Evolutionary conservation across 2,113 vertebrate species (phyloP), one percentile per base, ranked within the genome.

Genomic region (Microtus oregoni): DNA sequence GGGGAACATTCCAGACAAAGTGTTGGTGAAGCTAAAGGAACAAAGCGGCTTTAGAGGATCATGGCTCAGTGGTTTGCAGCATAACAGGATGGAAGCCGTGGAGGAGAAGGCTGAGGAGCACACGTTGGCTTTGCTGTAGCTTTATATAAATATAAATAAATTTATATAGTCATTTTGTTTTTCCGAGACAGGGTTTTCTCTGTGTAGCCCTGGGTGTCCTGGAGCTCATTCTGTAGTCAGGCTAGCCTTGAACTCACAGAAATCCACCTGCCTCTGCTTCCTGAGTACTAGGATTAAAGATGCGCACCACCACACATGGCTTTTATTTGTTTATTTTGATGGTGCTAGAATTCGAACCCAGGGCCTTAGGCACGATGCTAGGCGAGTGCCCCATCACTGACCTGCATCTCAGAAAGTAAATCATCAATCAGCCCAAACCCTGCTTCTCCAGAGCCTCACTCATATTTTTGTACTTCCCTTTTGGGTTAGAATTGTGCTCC

Each of bases 381-480:
- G 55, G 55, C 1, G 28, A 30, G 35, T 32, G 55, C 15, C 15
- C 15, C 50, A 47, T 5, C 30, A 38, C 63, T 50, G 76, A 70
- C 35, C 17, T 52, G 52, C 30, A 44, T 52, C n/a, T 13, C 35
- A 38, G 82, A 9, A 32, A 92, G 30, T 63, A 77, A 81, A 32
- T 58, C 63, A 7, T 75, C 26, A 44, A 20, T 28, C 38, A 32
- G 55, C 19, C 3, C 70, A 58, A 72, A 38, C 6, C 17, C 4
- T 72, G 44, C 72, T 92, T 61, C 22, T 70, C 30, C 65, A 22
- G 2, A 35, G 22, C 61, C 20, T 52, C 61, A 79, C 70, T 78
- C 65, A 58, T 90, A 72, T 52, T 52, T 87, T 88, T 94, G 73
- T 15, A 38, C 20, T 82, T 94, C 8, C 63, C 55, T 92, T 87